These are phyloP conservation scores for Drosophila albomicans DNA, from an alignment of 1,140 invertebrate genomes.

Conservation along the genomic window DNA sequence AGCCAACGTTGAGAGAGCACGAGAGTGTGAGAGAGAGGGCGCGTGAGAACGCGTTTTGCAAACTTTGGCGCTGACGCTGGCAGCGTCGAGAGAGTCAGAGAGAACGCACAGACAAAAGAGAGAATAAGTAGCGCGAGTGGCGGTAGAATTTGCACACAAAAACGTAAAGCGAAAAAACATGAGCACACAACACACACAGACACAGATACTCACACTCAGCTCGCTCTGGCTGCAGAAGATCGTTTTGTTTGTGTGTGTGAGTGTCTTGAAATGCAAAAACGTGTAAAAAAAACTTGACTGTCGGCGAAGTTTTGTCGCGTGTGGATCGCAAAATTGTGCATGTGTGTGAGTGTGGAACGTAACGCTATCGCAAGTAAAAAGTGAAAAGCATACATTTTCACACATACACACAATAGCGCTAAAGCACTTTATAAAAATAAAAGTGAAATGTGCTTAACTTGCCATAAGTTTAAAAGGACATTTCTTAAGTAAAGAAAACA, in stretches of 20 bases:
- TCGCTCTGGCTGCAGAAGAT: conserved; percentile 60
- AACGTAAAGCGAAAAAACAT: conserved; percentile 74
- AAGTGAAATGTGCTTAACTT: conserved; percentile 64
- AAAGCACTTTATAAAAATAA: conserved; percentile 42
- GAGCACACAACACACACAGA: conserved; percentile 36
- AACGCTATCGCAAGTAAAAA: conserved; percentile 35
- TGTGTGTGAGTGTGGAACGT: conserved; percentile 24
- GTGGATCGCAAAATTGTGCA: conserved; percentile 60
- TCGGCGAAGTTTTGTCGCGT: conserved; percentile 57
- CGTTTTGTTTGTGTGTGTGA: conserved; percentile 46
- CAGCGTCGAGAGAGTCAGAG: conserved; percentile 28
- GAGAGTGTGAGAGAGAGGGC: conserved; percentile 25
- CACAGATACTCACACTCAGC: conserved; percentile 18
- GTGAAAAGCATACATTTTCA: conserved; percentile 6
- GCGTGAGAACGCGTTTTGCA: conserved; percentile 17
- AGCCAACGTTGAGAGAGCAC: conserved; percentile 3
- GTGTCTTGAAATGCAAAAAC: conserved; percentile 54
- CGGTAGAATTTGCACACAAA: conserved; percentile 80
- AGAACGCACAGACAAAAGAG: conserved; percentile 2
- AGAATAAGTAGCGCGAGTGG: conserved; percentile 69
- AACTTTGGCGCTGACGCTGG: conserved; percentile 31
- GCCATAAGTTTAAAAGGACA: conserved; percentile 26
- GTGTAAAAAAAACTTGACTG: conserved; percentile 37
- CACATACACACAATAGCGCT: neutral
- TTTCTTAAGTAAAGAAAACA: conserved; percentile 1